Evolutionary conservation across 2,888 invertebrate genomes (phyloP).

Genomic region (Tholera decimalis): DNA sequence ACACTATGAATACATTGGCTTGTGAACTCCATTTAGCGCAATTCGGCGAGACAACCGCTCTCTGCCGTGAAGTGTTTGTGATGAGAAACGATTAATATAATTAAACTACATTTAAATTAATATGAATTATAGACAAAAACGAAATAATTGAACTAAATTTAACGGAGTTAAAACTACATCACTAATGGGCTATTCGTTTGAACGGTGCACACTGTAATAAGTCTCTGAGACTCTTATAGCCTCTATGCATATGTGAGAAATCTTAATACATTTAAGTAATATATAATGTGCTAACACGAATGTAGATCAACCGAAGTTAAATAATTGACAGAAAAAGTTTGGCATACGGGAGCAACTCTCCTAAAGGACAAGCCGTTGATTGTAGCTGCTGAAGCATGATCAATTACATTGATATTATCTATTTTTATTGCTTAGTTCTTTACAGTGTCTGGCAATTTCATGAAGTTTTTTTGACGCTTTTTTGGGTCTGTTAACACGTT

Average conservation of each 20-base stretch:
- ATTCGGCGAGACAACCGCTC: slow-evolving; percentile 33
- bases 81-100: slow-evolving; percentile 46
- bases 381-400: slow-evolving; percentile 4
- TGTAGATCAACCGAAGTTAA: slow-evolving; percentile 39
- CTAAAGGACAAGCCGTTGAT: slow-evolving; percentile 18
- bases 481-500: no score
- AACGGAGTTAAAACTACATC: slow-evolving; percentile 64
- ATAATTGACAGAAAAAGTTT: slow-evolving; percentile 56
- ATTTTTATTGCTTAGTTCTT: slow-evolving; percentile 19
- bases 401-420: slow-evolving; percentile 52
- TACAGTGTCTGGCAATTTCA: slow-evolving; percentile 46
- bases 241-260: slow-evolving; percentile 53
- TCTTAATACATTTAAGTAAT: slow-evolving; percentile 36
- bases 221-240: slow-evolving; percentile 59
- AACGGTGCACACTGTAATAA: slow-evolving; percentile 53
- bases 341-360: slow-evolving; percentile 59
- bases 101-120: slow-evolving; percentile 61
- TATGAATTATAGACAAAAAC: slow-evolving; percentile 63
- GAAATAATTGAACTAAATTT: slow-evolving; percentile 64
- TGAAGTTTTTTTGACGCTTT: slow-evolving; percentile 47
- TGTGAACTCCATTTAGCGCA: slow-evolving; percentile 32
- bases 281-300: slow-evolving; percentile 35
- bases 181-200: slow-evolving; percentile 63
- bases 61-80: slow-evolving; percentile 51
- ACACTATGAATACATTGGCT: slow-evolving; percentile 24